Evolutionary conservation across 2,797 vertebrate genomes (phyloP), one percentile per base, ranked within the genome.

Genomic region (Malacoraja senta): DNA sequence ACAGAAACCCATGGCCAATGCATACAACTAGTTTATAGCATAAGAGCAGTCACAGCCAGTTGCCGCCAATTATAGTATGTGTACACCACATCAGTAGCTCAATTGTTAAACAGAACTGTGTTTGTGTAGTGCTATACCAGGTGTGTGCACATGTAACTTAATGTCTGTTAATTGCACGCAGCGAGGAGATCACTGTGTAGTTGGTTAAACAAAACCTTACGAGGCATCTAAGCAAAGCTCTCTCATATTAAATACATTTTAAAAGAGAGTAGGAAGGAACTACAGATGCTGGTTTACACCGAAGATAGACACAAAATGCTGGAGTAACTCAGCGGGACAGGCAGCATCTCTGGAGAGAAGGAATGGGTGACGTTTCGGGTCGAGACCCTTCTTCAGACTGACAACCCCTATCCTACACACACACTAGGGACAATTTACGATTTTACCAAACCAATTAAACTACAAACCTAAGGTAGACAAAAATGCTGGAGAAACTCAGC

Each of bases 141-240:
- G 58, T 58, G 58, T 86, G 83, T n/a, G 38, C 44, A 8, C 26
- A 76, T 92, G 71, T 53, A 74, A 92, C 10, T 92, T 76, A 76
- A 92, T 58, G 12, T 58, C 71, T 92, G 71, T 58, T 92, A 92
- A 92, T 92, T 92, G 71, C 90, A 74, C 72, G 72, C 38, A 53
- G 38, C 53, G 38, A 29, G 90, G 35, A 74, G 71, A 58, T 92
- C 68, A 44, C 35, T n/a, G 24, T 92, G 72, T 76, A 53, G 72
- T 76, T 76, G 71, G 90, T 58, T n/a, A 92, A 74, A 92, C 71
- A 92, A 76, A 92, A 29, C 26, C 9, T 74, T 74, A 26, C 24
- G 76, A 26, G 58, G 38, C 71, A 74, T 71, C 72, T 76, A 44
- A 76, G 12, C 26, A 92, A 92, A 92, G 90, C 71, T 76, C 29